Conservation (phyloP, 1,140 invertebrate species). For the Leptoteleia sp. region DNA sequence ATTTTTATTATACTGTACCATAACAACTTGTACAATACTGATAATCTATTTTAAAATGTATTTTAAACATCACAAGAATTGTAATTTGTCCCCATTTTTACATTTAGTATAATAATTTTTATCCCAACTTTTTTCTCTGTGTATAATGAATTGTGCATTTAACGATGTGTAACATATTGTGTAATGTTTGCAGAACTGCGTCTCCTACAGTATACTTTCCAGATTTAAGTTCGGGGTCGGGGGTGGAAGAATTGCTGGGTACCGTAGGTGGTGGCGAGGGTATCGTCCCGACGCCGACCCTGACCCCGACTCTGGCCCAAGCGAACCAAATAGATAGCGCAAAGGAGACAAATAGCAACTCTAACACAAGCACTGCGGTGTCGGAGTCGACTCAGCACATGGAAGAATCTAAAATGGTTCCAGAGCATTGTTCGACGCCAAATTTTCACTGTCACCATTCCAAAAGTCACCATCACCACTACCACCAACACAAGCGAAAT, state of each 20-base stretch:
- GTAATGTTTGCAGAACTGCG: conserved; percentile 71
- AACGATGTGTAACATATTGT: no score
- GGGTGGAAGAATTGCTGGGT: conserved; percentile 71
- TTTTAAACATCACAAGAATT: no score
- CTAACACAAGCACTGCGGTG: conserved; percentile 49
- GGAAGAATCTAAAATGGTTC: conserved; percentile 71
- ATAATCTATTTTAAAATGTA: no score
- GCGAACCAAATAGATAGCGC: conserved; percentile 54
- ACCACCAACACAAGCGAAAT: conserved; percentile 55
- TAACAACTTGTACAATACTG: no score
- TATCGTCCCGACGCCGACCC: conserved; percentile 47
- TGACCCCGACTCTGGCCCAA: conserved; percentile 52
- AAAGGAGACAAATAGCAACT: conserved; percentile 48
- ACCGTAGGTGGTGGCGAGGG: conserved; percentile 65
- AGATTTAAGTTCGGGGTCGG: conserved; percentile 71
- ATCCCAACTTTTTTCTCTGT: no score
- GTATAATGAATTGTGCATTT: no score
- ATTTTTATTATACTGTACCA: no score
- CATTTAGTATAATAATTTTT: no score
- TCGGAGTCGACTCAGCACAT: conserved; percentile 70
- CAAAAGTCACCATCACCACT: conserved; percentile 69
- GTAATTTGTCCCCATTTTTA: no score
- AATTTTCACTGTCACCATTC: conserved; percentile 70
- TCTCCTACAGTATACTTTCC: conserved; percentile 76
- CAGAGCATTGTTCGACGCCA: conserved; percentile 70